A percentile compares a stretch with the other conserved stretches of the same genome.
Conservation (phyloP, 1,140 invertebrate species). For the Rhynchophorus ferrugineus region DNA sequence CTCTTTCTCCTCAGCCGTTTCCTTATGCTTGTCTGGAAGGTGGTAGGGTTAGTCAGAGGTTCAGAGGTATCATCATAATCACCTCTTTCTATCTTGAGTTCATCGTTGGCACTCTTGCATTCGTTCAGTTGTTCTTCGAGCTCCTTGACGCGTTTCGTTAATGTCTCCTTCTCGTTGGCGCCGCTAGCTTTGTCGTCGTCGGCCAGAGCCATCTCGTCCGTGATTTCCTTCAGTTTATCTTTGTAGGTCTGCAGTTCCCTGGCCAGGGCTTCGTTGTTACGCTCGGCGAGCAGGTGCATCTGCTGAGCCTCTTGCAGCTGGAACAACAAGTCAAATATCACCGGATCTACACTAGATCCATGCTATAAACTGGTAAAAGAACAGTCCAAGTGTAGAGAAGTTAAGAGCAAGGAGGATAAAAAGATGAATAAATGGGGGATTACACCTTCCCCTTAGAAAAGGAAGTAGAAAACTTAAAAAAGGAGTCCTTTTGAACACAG, state of each 20-base stretch:
- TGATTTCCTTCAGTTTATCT: conserved; percentile 46
- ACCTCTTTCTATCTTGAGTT: conserved; percentile 40
- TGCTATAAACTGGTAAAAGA: too few species aligned
- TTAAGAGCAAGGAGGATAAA: too few species aligned
- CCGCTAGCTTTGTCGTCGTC: conserved; percentile 30
- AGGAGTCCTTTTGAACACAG: too few species aligned
- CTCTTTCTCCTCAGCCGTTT: conserved; percentile 47
- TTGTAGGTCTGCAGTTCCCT: conserved; percentile 49
- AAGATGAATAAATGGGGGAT: too few species aligned
- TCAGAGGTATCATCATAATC: background rate
- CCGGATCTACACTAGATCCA: too few species aligned
- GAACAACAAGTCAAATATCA: too few species aligned
- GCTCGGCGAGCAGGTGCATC: conserved; percentile 52
- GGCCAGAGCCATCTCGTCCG: conserved; percentile 39
- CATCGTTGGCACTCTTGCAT: conserved; percentile 45
- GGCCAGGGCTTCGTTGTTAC: conserved; percentile 53
- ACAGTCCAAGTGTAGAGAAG: too few species aligned
- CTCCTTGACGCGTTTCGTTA: conserved; percentile 38
- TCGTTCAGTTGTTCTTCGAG: conserved; percentile 42
- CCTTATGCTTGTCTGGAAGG: conserved; percentile 21
- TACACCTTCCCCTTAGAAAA: too few species aligned
- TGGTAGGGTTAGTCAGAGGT: background rate
- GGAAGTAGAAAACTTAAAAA: too few species aligned
- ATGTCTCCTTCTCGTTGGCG: conserved; percentile 39
- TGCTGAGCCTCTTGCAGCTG: conserved; percentile 60